Percentiles rank a stretch among this genome's conserved stretches.
Conservation (phyloP, 92 coral and sea anemone species). For the Isaurus tuberculatus region DNA sequence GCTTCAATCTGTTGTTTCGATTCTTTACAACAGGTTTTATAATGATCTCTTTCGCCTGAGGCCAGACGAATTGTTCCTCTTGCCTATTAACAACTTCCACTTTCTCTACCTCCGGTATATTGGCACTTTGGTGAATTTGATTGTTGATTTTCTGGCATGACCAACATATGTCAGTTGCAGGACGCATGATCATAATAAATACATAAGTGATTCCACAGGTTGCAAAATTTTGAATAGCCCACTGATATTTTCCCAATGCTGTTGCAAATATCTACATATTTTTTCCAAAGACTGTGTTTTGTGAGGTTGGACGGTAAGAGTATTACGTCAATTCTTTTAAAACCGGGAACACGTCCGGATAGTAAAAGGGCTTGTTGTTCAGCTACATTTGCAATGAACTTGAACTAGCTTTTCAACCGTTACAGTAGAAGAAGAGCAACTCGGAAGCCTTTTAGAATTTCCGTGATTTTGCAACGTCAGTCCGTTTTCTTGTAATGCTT, state of each 20-base stretch:
- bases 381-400: too few species aligned
- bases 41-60: conserved; percentile 2
- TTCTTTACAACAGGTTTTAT: conserved; percentile 42
- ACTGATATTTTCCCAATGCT: too few species aligned
- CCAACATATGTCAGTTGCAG: too few species aligned
- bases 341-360: too few species aligned
- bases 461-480: conserved; percentile 48
- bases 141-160: background rate
- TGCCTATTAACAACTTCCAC: background rate
- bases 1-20: conserved; percentile 1
- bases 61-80: conserved; percentile 6
- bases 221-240: too few species aligned
- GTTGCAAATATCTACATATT: too few species aligned
- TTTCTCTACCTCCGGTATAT: background rate
- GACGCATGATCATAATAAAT: too few species aligned
- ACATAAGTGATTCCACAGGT: too few species aligned
- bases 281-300: too few species aligned
- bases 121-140: background rate
- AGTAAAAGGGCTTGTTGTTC: too few species aligned
- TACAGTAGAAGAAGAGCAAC: conserved; percentile 35
- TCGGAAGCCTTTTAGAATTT: conserved; percentile 51
- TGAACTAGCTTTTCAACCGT: conserved; percentile 48
- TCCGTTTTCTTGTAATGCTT: conserved; percentile 52
- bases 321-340: too few species aligned
- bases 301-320: too few species aligned